A percentile compares a stretch with the other conserved stretches of the same genome.
Conservation (phyloP, 2,888 invertebrate genomes). For the Cheiracanthium punctorium region DNA sequence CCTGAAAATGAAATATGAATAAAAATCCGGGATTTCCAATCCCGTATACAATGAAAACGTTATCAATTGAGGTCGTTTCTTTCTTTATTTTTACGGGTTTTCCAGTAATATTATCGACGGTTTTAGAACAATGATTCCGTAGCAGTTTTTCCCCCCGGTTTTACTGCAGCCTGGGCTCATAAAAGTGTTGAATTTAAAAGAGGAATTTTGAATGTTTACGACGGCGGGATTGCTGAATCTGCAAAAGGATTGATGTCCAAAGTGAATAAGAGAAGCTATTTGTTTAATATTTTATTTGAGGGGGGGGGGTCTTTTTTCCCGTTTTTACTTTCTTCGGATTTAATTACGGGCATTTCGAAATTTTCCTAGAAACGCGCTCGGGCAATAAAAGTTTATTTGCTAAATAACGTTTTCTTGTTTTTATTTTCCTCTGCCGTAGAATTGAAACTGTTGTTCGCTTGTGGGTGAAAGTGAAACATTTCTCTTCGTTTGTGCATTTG, state of each 20-base stretch:
- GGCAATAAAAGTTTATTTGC: background rate
- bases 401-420: background rate
- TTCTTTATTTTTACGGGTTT: slow-evolving; percentile 7
- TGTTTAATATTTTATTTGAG: background rate
- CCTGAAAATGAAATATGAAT: slow-evolving; percentile 19
- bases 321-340: background rate
- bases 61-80: slow-evolving; percentile 19
- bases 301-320: background rate
- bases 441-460: too few relatives aligned
- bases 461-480: too few relatives aligned
- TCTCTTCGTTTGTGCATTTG: too few relatives aligned
- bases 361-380: background rate
- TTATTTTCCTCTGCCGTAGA: background rate
- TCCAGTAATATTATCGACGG: slow-evolving; percentile 22
- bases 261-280: slow-evolving; percentile 4
- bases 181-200: slow-evolving; percentile 17
- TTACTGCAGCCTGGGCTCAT: background rate
- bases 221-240: slow-evolving; percentile 3
- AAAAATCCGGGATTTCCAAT: slow-evolving; percentile 1
- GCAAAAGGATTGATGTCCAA: background rate
- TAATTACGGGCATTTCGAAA: background rate
- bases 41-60: background rate
- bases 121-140: slow-evolving; percentile 30
- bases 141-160: slow-evolving; percentile 5
- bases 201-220: slow-evolving; percentile 22